phyloP scores from a whole-genome alignment of 1,140 invertebrate species.

The Tenebrio molitor region DNA sequence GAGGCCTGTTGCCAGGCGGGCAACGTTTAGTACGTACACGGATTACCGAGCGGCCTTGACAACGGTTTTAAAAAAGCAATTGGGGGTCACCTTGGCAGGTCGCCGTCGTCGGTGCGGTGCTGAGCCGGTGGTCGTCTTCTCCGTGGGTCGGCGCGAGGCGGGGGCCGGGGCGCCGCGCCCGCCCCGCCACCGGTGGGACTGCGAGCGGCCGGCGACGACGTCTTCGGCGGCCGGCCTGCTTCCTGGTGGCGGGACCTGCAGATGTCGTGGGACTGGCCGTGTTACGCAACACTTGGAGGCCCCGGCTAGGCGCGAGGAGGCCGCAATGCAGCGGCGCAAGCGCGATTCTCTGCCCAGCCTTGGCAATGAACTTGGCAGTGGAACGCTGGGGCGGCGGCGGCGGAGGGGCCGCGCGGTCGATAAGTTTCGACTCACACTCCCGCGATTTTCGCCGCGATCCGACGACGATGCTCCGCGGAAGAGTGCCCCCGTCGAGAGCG shows the following conservation, averaged over 20 bases:
- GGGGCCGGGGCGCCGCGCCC: slow-evolving; percentile 1
- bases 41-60: slow-evolving; percentile 56
- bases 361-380: slow-evolving; percentile 71
- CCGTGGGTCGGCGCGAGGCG: slow-evolving; percentile 16
- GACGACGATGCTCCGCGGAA: slow-evolving; percentile 6
- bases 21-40: slow-evolving; percentile 49
- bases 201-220: neutral
- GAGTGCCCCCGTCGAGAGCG: too few species aligned
- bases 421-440: slow-evolving; percentile 58
- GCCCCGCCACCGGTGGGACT: neutral
- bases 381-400: slow-evolving; percentile 63
- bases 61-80: slow-evolving; percentile 56
- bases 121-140: slow-evolving; percentile 24
- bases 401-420: slow-evolving; percentile 58
- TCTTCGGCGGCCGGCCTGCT: slow-evolving; percentile 16
- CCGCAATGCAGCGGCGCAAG: slow-evolving; percentile 71
- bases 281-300: slow-evolving; percentile 63
- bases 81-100: slow-evolving; percentile 54
- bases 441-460: slow-evolving; percentile 45
- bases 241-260: slow-evolving; percentile 47
- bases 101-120: slow-evolving; percentile 19
- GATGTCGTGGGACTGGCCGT: slow-evolving; percentile 42
- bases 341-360: slow-evolving; percentile 70
- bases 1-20: slow-evolving; percentile 57
- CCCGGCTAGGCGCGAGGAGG: slow-evolving; percentile 69